phyloP scores from a whole-genome alignment of 2,797 vertebrate genomes.

The Mus spretus region DNA sequence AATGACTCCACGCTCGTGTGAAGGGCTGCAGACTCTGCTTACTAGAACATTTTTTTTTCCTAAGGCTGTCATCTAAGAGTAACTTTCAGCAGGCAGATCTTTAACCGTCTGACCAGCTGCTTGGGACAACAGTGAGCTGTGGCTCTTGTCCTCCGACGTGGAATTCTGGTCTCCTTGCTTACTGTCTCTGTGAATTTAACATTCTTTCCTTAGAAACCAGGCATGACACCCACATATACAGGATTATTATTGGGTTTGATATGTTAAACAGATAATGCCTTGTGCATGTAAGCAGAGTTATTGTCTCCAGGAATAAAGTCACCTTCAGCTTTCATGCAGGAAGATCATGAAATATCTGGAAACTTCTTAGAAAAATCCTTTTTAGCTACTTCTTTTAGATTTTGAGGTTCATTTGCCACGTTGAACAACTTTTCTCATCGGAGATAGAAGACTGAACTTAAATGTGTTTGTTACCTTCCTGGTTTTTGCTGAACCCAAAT shows the following conservation, averaged over 20 bases:
- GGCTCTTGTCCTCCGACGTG: neutral
- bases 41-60: neutral
- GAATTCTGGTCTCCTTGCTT: conserved; percentile 29
- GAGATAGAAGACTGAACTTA: conserved; percentile 15
- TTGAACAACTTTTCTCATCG: neutral
- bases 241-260: conserved; percentile 4
- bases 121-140: neutral
- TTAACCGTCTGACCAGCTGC: neutral
- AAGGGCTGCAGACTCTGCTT: neutral
- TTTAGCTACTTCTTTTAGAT: conserved; percentile 34
- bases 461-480: conserved; percentile 13
- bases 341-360: conserved; percentile 59
- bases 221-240: neutral
- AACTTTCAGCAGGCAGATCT: conserved; percentile 30
- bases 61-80: neutral
- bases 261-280: conserved; percentile 1
- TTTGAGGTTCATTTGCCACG: neutral
- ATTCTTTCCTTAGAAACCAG: conserved; percentile 22
- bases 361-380: conserved; percentile 38
- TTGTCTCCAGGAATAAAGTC: conserved; percentile 40
- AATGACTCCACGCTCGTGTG: neutral
- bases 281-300: neutral
- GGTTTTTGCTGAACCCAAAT: conserved; percentile 9
- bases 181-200: conserved; percentile 10
- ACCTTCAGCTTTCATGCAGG: conserved; percentile 31